These are phyloP conservation scores for Flexamia atlantica DNA, from an alignment of 2,888 invertebrate genomes.

Conservation along the genomic window DNA sequence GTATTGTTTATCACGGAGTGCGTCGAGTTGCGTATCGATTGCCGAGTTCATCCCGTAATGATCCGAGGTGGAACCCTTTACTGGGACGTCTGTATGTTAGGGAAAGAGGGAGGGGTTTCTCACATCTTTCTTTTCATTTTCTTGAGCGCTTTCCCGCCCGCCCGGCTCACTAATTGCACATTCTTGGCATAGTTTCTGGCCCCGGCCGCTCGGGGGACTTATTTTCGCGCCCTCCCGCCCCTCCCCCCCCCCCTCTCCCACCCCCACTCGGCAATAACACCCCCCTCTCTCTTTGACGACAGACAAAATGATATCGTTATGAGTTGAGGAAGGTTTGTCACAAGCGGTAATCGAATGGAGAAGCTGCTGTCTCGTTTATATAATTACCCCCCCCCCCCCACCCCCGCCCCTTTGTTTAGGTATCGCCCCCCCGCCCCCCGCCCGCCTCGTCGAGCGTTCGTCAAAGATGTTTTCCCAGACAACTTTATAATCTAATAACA, in stretches of 20 bases:
- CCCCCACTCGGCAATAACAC: slow-evolving; percentile 61
- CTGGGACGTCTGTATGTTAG: slow-evolving; percentile 40
- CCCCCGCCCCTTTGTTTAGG: slow-evolving; percentile 28
- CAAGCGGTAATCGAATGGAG: slow-evolving; percentile 43
- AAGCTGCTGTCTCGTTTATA: slow-evolving; percentile 31
- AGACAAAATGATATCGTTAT: slow-evolving; percentile 63
- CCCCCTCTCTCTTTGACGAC: slow-evolving; percentile 65
- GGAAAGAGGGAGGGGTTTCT: slow-evolving; percentile 32
- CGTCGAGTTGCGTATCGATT: slow-evolving; percentile 4
- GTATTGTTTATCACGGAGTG: background rate
- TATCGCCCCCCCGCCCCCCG: slow-evolving; percentile 17
- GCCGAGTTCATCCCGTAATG: slow-evolving; percentile 41
- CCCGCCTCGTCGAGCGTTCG: slow-evolving; percentile 25
- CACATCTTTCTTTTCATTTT: slow-evolving; percentile 67
- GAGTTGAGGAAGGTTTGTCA: slow-evolving; percentile 56
- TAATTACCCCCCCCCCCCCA: slow-evolving; percentile 25
- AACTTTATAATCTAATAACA: slow-evolving; percentile 43
- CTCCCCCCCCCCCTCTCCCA: slow-evolving; percentile 65
- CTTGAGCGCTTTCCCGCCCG: slow-evolving; percentile 62
- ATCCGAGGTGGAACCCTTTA: slow-evolving; percentile 42
- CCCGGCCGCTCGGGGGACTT: slow-evolving; percentile 66
- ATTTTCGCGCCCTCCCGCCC: slow-evolving; percentile 66
- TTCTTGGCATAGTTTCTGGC: slow-evolving; percentile 70
- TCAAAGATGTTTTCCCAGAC: slow-evolving; percentile 42
- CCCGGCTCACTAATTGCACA: slow-evolving; percentile 76